phyloP scores from a whole-genome alignment of 2,888 invertebrate genomes.

The Apodemia zela region DNA sequence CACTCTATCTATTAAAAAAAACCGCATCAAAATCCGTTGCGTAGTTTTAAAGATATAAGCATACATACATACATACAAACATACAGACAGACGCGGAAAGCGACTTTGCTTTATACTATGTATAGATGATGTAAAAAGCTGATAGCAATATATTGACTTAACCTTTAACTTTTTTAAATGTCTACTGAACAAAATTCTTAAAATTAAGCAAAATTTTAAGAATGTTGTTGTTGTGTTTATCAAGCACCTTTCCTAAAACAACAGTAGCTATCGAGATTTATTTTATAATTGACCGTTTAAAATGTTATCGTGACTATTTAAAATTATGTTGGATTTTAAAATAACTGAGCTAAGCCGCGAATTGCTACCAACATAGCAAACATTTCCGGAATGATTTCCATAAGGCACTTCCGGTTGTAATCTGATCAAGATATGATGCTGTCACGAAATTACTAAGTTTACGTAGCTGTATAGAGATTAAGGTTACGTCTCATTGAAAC shows the following conservation, averaged over 20 bases:
- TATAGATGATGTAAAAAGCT: no score
- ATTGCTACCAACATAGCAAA: constrained; percentile 2
- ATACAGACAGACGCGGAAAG: no score
- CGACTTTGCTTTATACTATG: no score
- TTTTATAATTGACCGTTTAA: background rate
- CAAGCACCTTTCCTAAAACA: background rate
- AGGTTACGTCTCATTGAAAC: background rate
- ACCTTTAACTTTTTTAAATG: no score
- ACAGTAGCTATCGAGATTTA: background rate
- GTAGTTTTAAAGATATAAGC: no score
- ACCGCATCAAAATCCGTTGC: no score
- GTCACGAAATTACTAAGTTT: background rate
- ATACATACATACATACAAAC: no score
- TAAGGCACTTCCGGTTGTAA: constrained; percentile 6
- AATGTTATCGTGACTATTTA: background rate
- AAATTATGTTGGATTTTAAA: background rate
- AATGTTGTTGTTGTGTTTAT: no score
- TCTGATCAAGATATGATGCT: constrained; percentile 10
- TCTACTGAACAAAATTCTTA: no score
- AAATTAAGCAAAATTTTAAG: no score
- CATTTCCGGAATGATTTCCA: constrained; percentile 11
- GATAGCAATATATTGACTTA: no score
- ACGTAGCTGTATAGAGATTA: background rate
- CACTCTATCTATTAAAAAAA: no score
- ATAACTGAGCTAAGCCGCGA: background rate